Percentiles rank a stretch among this genome's conserved stretches.
These are phyloP conservation scores for Alcis repandata DNA, from an alignment of 2,888 invertebrate species.

Conservation along the genomic window DNA sequence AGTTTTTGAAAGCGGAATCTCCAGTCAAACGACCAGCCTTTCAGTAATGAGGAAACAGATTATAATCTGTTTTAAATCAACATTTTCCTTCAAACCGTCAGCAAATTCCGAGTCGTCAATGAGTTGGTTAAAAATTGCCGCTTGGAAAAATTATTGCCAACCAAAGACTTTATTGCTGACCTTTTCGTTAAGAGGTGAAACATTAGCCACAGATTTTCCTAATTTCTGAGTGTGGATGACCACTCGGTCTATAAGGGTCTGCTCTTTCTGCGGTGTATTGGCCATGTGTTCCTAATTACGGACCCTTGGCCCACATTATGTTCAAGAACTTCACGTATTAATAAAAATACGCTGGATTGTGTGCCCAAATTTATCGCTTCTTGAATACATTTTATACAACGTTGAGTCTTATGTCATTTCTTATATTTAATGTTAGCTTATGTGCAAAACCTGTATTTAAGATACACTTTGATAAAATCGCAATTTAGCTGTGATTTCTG, in stretches of 20 bases:
- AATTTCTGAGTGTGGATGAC: conserved; percentile 32
- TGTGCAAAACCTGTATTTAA: background rate
- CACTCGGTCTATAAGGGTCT: conserved; percentile 33
- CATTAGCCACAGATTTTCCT: conserved; percentile 34
- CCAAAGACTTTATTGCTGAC: conserved; percentile 11
- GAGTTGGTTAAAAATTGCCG: background rate
- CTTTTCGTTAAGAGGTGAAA: conserved; percentile 13
- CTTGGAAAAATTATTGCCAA: background rate
- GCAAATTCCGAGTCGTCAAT: background rate
- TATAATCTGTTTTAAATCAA: background rate
- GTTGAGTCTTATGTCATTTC: too few species aligned
- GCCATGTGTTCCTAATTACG: conserved; percentile 57
- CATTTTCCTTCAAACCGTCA: background rate
- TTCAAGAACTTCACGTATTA: background rate
- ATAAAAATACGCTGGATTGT: background rate
- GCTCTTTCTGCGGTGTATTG: conserved; percentile 52
- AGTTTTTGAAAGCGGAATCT: too few species aligned
- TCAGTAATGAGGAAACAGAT: background rate
- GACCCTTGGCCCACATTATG: conserved; percentile 22
- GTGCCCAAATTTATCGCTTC: background rate
- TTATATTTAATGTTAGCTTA: too few species aligned
- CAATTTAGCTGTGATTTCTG: background rate
- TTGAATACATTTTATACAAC: too few species aligned
- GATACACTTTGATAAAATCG: background rate
- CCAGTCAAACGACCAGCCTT: too few species aligned